Percentiles rank a stretch among this genome's conserved stretches.
These are phyloP conservation scores for Ormyrus thymus DNA, from an alignment of 2,888 invertebrate species.

Conservation along the genomic window DNA sequence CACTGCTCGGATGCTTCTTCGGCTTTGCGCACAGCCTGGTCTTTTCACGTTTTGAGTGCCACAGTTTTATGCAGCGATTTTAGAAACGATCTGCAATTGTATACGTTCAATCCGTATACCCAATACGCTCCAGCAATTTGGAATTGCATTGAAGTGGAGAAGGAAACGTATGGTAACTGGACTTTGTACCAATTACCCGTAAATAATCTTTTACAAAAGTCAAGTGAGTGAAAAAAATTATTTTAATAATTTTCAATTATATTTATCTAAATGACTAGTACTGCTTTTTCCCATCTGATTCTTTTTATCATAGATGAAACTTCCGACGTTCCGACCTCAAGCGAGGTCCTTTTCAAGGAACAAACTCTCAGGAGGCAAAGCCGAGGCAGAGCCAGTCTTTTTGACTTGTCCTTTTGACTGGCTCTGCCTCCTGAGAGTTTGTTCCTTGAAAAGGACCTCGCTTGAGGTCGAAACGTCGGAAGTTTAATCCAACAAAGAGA, in stretches of 20 bases:
- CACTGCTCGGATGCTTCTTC: constrained; percentile 46
- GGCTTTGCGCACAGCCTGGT: constrained; percentile 59
- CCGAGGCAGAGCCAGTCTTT: too few species aligned
- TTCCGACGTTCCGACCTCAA: too few species aligned
- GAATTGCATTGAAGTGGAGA: constrained; percentile 36
- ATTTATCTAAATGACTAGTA: too few species aligned
- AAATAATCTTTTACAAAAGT: not conserved
- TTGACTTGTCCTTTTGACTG: too few species aligned
- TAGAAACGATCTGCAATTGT: constrained; percentile 52
- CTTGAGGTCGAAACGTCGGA: too few species aligned
- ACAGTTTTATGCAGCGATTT: constrained; percentile 60
- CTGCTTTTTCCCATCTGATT: too few species aligned
- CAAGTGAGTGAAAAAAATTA: constrained; percentile 9
- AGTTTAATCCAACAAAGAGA: too few species aligned
- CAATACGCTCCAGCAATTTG: constrained; percentile 51
- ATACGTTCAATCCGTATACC: constrained; percentile 61
- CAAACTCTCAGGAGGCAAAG: too few species aligned
- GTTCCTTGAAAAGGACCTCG: too few species aligned
- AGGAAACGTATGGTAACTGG: constrained; percentile 1
- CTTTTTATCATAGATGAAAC: too few species aligned
- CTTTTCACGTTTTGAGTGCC: constrained; percentile 54
- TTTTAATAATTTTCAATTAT: not conserved
- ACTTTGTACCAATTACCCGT: constrained; percentile 3
- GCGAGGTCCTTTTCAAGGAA: too few species aligned
- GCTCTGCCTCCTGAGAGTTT: too few species aligned